Percentiles rank a stretch among this genome's conserved stretches.
These are phyloP conservation scores for Melieria crassipennis DNA, from an alignment of 2,888 invertebrate genomes.

Conservation along the genomic window DNA sequence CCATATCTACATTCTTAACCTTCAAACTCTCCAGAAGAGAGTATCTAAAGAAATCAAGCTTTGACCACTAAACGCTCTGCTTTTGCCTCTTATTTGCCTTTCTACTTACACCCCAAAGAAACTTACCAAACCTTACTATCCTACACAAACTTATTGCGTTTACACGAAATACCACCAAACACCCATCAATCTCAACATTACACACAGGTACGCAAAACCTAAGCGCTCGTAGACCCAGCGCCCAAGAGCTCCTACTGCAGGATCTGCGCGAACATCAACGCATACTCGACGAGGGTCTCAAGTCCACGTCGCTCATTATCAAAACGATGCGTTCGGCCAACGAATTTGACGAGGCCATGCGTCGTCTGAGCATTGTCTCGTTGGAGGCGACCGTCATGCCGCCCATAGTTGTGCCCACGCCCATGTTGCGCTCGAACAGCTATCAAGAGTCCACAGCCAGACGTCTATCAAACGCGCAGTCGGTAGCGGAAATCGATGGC, in stretches of 20 bases:
- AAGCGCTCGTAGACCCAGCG: slow-evolving; percentile 44
- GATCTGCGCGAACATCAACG: slow-evolving; percentile 58
- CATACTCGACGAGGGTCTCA: slow-evolving; percentile 60
- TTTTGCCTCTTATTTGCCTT: no score
- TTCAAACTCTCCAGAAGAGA: no score
- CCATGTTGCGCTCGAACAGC: slow-evolving; percentile 56
- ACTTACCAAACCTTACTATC: no score
- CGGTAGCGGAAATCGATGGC: slow-evolving; percentile 33
- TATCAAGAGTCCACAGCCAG: slow-evolving; percentile 53
- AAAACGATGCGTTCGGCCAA: slow-evolving; percentile 64
- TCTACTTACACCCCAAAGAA: no score
- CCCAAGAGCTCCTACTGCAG: slow-evolving; percentile 55
- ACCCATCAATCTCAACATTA: not conserved
- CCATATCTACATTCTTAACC: no score
- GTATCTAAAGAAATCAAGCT: no score
- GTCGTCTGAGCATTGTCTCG: slow-evolving; percentile 60
- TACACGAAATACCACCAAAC: no score
- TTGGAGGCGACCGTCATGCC: slow-evolving; percentile 54
- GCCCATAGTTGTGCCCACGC: slow-evolving; percentile 52
- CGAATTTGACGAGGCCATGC: slow-evolving; percentile 65
- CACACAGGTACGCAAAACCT: slow-evolving; percentile 25
- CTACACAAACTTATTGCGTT: no score
- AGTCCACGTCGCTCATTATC: slow-evolving; percentile 65
- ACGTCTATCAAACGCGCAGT: slow-evolving; percentile 47
- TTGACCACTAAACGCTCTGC: no score